phyloP scores from a whole-genome alignment of 92 coral and sea anemone genomes.

The Umimayanthus chanpuru region DNA sequence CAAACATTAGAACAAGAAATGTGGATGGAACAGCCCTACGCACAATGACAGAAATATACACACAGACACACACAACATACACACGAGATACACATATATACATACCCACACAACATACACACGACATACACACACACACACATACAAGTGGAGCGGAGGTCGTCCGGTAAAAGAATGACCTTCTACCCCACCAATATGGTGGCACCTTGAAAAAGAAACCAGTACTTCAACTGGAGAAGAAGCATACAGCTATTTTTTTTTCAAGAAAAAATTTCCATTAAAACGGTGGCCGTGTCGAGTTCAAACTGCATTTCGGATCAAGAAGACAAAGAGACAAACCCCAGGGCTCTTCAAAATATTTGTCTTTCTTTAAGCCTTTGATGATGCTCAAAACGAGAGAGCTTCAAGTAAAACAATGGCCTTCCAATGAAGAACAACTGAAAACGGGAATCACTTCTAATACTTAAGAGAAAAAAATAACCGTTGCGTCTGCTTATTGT shows the following conservation, averaged over 20 bases:
- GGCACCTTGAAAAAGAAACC: neutral
- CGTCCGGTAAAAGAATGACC: neutral
- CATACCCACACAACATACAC: too few species aligned
- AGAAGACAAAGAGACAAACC: neutral
- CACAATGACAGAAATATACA: neutral
- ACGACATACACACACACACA: neutral
- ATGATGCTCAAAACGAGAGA: neutral
- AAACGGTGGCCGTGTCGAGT: neutral
- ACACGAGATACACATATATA: neutral
- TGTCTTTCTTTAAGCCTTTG: neutral
- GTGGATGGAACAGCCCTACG: neutral
- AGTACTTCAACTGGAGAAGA: neutral
- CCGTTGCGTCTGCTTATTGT: too few species aligned
- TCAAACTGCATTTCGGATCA: neutral
- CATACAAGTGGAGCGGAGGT: neutral
- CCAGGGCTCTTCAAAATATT: too few species aligned
- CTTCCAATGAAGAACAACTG: neutral
- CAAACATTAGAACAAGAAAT: too few species aligned
- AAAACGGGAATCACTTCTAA: too few species aligned
- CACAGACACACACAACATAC: neutral
- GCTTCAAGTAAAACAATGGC: neutral
- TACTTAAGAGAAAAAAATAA: neutral
- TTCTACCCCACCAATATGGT: neutral
- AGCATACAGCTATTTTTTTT: too few species aligned
- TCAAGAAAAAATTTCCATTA: neutral